A percentile compares a stretch with the other conserved stretches of the same genome.
Evolutionary conservation across 2,888 invertebrate species (phyloP).

Genomic region (Merodon equestris): DNA sequence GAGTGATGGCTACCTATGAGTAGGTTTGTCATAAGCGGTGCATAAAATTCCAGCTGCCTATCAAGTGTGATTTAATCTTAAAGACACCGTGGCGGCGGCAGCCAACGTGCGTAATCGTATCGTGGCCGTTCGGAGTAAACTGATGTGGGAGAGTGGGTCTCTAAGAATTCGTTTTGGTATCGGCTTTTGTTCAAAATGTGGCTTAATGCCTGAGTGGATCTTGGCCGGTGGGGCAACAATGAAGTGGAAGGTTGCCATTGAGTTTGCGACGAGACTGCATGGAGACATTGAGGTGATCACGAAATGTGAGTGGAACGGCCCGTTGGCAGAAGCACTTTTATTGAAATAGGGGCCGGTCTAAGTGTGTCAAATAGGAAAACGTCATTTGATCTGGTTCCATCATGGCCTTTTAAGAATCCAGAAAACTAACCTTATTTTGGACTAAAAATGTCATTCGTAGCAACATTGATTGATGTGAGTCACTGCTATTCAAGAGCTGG

Average conservation of each 20-base stretch:
- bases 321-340: too few relatives aligned
- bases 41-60: constrained; percentile 67
- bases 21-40: constrained; percentile 16
- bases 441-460: too few relatives aligned
- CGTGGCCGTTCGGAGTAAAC: constrained; percentile 33
- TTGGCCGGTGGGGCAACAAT: neutral
- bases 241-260: neutral
- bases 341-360: too few relatives aligned
- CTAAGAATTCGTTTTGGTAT: constrained; percentile 63
- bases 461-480: too few relatives aligned
- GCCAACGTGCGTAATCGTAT: constrained; percentile 54
- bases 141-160: constrained; percentile 62
- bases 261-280: constrained; percentile 44
- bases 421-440: too few relatives aligned
- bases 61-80: constrained; percentile 68
- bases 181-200: constrained; percentile 50
- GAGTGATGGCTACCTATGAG: constrained; percentile 16
- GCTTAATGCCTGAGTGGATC: constrained; percentile 32
- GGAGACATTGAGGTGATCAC: constrained; percentile 39
- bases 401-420: too few relatives aligned
- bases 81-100: constrained; percentile 56
- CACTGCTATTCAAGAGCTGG: too few relatives aligned
- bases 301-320: too few relatives aligned
- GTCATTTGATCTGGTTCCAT: too few relatives aligned
- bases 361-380: too few relatives aligned